These are phyloP conservation scores for Baccha elongata DNA, from an alignment of 2,888 invertebrate genomes.

Conservation along the genomic window DNA sequence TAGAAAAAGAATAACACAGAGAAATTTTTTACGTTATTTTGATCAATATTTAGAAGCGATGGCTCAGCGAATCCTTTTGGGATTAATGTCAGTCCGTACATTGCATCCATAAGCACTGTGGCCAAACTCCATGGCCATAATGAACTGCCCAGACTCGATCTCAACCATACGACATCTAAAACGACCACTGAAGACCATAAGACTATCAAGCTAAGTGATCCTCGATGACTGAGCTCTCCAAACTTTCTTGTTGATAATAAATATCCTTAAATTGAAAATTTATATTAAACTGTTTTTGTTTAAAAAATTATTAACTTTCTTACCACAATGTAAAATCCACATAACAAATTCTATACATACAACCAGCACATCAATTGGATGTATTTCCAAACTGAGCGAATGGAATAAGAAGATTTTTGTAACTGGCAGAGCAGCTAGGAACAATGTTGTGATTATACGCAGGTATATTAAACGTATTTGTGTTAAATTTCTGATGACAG, in stretches of 20 bases:
- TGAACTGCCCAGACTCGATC: slow-evolving; percentile 85
- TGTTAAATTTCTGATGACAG: slow-evolving; percentile 85
- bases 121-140: slow-evolving; percentile 86
- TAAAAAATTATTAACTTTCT: slow-evolving; percentile 76
- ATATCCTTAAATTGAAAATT: slow-evolving; percentile 79
- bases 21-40: slow-evolving; percentile 52
- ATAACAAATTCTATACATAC: slow-evolving; percentile 88
- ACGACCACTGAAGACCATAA: slow-evolving; percentile 88
- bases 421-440: slow-evolving; percentile 87
- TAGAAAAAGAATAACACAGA: neutral
- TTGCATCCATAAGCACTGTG: slow-evolving; percentile 85
- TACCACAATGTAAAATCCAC: slow-evolving; percentile 92
- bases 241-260: slow-evolving; percentile 86
- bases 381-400: slow-evolving; percentile 83
- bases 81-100: slow-evolving; percentile 88
- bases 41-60: slow-evolving; percentile 75
- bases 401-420: slow-evolving; percentile 87
- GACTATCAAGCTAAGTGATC: slow-evolving; percentile 87
- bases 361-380: slow-evolving; percentile 88
- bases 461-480: slow-evolving; percentile 86
- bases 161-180: slow-evolving; percentile 87
- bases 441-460: slow-evolving; percentile 86
- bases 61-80: slow-evolving; percentile 83
- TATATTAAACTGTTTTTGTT: neutral
- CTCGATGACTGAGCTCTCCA: slow-evolving; percentile 87